Conservation (phyloP, 1,140 invertebrate genomes). For the Heterodera schachtii region DNA sequence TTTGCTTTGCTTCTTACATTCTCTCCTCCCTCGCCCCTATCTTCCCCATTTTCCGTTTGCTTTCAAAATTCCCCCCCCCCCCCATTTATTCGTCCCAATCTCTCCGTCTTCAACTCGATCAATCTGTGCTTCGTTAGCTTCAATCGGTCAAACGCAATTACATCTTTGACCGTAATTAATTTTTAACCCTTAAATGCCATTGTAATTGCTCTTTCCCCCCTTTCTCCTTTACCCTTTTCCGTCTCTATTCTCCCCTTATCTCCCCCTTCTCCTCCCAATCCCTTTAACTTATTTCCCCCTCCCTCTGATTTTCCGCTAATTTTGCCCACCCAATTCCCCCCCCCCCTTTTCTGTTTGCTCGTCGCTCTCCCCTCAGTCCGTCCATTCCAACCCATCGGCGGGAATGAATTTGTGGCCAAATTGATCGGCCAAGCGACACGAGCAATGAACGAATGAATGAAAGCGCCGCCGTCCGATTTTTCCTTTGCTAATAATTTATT, state of each 20-base stretch:
- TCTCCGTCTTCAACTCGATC: background rate
- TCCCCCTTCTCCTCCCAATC: background rate
- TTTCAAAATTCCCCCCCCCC: background rate
- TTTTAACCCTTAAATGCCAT: background rate
- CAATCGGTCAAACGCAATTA: background rate
- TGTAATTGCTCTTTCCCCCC: no score
- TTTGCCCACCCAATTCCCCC: background rate
- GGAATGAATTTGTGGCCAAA: background rate
- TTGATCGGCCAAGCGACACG: background rate
- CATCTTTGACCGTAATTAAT: no score
- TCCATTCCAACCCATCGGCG: background rate
- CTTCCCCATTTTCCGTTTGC: background rate
- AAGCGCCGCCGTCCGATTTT: background rate
- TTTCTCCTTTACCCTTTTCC: no score
- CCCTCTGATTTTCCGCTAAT: background rate
- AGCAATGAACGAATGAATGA: background rate
- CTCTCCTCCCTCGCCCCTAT: background rate
- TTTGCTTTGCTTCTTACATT: background rate
- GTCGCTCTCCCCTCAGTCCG: no score
- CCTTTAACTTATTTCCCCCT: background rate
- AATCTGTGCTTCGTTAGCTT: no score
- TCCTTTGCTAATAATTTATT: background rate
- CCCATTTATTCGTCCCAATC: background rate
- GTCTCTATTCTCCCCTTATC: background rate
- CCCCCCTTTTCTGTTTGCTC: slow-evolving; percentile 10